phyloP scores from a whole-genome alignment of 2,888 invertebrate genomes.

The Eretmocerus hayati region DNA sequence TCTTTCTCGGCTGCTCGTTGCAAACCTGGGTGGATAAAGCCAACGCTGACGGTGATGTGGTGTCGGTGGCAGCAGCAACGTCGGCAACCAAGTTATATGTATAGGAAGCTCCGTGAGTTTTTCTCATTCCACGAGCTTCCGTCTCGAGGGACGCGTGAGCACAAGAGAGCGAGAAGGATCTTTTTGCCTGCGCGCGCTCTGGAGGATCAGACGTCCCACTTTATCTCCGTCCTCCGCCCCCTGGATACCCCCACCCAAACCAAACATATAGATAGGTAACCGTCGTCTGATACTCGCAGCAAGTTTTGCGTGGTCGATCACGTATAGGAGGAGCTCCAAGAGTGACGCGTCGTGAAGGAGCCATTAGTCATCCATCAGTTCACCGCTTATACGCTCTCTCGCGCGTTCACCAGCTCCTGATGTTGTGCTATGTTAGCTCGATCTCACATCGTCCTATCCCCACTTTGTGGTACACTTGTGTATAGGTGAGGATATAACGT shows the following conservation, averaged over 20 bases:
- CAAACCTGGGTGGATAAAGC: slow-evolving; percentile 33
- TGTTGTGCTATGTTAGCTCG: no score
- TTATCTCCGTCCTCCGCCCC: slow-evolving; percentile 44
- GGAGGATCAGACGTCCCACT: slow-evolving; percentile 48
- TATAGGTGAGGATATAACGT: no score
- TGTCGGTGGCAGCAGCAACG: no score
- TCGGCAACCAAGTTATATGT: no score
- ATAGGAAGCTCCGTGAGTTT: slow-evolving; percentile 26
- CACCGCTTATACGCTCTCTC: no score
- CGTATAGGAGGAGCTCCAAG: slow-evolving; percentile 48
- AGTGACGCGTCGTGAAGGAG: slow-evolving; percentile 48
- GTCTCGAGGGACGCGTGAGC: slow-evolving; percentile 39
- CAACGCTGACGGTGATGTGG: no score
- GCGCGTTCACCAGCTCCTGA: no score
- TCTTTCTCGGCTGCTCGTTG: slow-evolving; percentile 27
- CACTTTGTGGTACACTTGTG: no score
- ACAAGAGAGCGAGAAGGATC: slow-evolving; percentile 28
- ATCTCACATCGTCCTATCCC: no score
- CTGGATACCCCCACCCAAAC: no score
- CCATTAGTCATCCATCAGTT: slow-evolving; percentile 47
- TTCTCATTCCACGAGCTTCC: slow-evolving; percentile 38
- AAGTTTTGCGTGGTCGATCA: slow-evolving; percentile 38
- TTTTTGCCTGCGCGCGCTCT: slow-evolving; percentile 41
- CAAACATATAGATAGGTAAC: no score
- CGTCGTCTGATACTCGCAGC: slow-evolving; percentile 17